A percentile compares a stretch with the other conserved stretches of the same genome.
Conservation (phyloP, 2,888 invertebrate species). For the Seladonia tumulorum region DNA sequence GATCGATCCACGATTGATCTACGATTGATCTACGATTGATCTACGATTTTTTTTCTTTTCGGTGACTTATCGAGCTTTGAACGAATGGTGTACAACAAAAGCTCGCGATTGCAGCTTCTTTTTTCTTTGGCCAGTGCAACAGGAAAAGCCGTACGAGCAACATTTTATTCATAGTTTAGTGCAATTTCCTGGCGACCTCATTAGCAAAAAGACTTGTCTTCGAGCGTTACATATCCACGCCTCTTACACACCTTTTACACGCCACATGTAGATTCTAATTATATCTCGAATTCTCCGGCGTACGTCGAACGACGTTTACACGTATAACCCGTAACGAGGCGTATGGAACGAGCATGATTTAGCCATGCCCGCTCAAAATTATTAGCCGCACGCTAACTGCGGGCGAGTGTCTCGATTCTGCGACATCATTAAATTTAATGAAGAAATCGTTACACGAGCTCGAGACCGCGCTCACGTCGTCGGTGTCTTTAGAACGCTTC, state of each 20-base stretch:
- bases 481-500: constrained; percentile 11
- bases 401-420: constrained; percentile 28
- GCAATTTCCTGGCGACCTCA: constrained; percentile 22
- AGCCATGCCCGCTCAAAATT: constrained; percentile 2
- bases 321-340: constrained; percentile 44
- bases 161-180: neutral
- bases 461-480: neutral
- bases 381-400: neutral
- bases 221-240: constrained; percentile 30
- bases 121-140: no score
- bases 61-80: no score
- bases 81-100: no score
- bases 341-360: constrained; percentile 43
- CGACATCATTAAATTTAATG: constrained; percentile 54
- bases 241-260: constrained; percentile 22
- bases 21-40: no score
- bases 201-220: constrained; percentile 36
- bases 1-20: no score
- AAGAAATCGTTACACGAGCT: constrained; percentile 48
- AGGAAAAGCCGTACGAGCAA: no score
- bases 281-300: constrained; percentile 26
- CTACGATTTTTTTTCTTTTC: no score
- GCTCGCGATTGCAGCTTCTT: no score
- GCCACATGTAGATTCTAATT: constrained; percentile 35
- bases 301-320: constrained; percentile 30